Evolutionary conservation across 2,797 vertebrate species (phyloP), one percentile per base, ranked within the genome.

Genomic region (Kryptolebias ocellatus): DNA sequence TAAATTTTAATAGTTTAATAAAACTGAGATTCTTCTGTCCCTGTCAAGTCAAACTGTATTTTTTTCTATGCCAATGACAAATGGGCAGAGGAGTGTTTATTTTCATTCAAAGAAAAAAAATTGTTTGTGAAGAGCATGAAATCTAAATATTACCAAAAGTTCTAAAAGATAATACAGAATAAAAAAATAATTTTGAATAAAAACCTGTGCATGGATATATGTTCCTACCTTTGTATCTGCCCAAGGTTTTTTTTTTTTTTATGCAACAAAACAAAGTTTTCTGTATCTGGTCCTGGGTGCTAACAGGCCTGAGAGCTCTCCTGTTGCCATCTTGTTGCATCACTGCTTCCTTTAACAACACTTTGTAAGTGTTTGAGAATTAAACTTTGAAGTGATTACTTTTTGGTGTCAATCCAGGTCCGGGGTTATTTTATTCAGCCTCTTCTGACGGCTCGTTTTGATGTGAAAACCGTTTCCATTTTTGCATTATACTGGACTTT

Each of bases 311-410:
- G 27, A 10, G 34, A 58, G 7, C 55, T 24, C 55, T 58, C 44
- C 17, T 58, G 56, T 58, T 58, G 45, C 56, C 27, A 44, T 15
- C 8, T 16, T 8, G 42, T 58, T 58, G 56, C 56, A 45, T 58
- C 56, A 58, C 39, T 20, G 24, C 24, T 28, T 45, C 27, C 31
- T 58, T 45, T 44, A 42, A 3, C 42, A 44, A 16, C 55, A 45
- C 39, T 45, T 58, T 29, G 42, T 45, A 45, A 58, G 28, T 58
- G 56, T 24, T 58, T 45, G 39, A 10, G 39, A 27, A 45, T 4
- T 1, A 15, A 58, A 42, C 56, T 45, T 58, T 58, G 56, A 58
- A 45, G 39, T 58, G 56, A 58, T 58, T 58, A 45, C 42, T 15
- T 20, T 45, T 57, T 44, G 55, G 39, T 16, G 37, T 57, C 42